These are phyloP conservation scores for Telmatochromis bifrenatus DNA, from an alignment of 2,113 vertebrate genomes.

Conservation along the genomic window DNA sequence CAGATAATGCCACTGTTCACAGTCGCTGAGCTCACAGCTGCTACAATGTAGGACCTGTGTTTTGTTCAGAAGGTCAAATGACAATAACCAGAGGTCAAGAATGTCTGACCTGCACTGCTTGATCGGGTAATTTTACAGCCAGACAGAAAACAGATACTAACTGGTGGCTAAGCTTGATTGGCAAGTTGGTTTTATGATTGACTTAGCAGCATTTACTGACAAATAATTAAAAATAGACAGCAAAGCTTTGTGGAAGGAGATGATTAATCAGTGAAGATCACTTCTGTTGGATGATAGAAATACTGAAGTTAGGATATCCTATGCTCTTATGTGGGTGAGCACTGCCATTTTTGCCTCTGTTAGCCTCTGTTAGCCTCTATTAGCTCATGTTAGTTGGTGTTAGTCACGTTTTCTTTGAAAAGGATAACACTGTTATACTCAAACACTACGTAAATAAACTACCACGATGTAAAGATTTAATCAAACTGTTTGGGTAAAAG, in stretches of 20 bases:
- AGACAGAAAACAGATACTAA: background rate
- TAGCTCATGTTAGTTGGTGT: background rate
- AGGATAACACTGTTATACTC: background rate
- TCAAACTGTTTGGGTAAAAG: background rate
- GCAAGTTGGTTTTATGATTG: background rate
- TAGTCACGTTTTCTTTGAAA: background rate
- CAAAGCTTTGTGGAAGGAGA: background rate
- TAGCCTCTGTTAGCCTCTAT: background rate
- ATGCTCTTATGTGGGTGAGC: accelerated
- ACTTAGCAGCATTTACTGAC: background rate
- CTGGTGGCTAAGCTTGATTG: background rate
- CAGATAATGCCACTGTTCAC: background rate
- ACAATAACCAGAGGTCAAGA: constrained; percentile 8
- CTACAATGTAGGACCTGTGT: background rate
- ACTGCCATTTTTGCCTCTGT: accelerated
- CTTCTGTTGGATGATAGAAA: background rate
- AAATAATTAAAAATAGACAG: background rate
- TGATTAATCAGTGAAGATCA: background rate
- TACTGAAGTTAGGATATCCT: accelerated
- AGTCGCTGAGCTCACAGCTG: background rate
- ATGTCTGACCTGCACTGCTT: background rate
- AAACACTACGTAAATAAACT: background rate
- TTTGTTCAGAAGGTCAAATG: constrained; percentile 20
- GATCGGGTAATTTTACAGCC: background rate
- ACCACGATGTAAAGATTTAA: accelerated